Evolutionary conservation across 2,888 invertebrate species (phyloP), one percentile per base, ranked within the genome.

Genomic region (Sarcophaga carnaria): DNA sequence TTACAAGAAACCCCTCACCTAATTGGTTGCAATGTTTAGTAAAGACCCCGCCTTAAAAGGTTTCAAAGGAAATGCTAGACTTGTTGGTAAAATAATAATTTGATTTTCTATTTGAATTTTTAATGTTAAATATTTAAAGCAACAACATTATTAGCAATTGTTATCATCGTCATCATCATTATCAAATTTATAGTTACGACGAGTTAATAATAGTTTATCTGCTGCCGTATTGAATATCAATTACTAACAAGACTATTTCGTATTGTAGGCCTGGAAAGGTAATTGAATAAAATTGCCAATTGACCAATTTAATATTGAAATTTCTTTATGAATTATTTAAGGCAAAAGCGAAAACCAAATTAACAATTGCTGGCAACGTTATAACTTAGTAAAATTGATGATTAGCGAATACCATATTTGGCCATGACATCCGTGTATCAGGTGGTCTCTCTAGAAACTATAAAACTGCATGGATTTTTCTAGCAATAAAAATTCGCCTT

Each of bases 391-490:
- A 54, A 54, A 12, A 17, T 54, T 54, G 17, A 54, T 54, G 54
- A 54, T 54, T 54, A 54, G 12, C 17, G 54, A 54, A 54, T 14
- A 14, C 60, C 72, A 78, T 83, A 72, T 83, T 83, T 67, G 83
- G 20, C 3, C 60, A 27, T 62, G 49, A 78, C 77, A 72, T 83
- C 83, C 83, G 83, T 78, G 83, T 78, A 27, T 64, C 72, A 83
- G 72, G 78, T 83, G 78, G 83, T 78, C 83, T 71, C 14, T 60
- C 17, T 37, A 37, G 37, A 37, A 37, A 37, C 8, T 37, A 20
- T 64, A 17, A 54, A 54, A 59, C 4, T 54, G 11, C 22, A 27
- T 71, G 37, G 37, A 8, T 2, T 37, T 37, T 37, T 37, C 37
- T 37, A 37, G 10, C 10, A 37, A 37, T 37, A 37, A 37, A 37